Evolutionary conservation across 64 coral and sea anemone genomes (phyloP), one percentile per base, ranked within the genome.

Genomic region (Dendronephthya gigantea): DNA sequence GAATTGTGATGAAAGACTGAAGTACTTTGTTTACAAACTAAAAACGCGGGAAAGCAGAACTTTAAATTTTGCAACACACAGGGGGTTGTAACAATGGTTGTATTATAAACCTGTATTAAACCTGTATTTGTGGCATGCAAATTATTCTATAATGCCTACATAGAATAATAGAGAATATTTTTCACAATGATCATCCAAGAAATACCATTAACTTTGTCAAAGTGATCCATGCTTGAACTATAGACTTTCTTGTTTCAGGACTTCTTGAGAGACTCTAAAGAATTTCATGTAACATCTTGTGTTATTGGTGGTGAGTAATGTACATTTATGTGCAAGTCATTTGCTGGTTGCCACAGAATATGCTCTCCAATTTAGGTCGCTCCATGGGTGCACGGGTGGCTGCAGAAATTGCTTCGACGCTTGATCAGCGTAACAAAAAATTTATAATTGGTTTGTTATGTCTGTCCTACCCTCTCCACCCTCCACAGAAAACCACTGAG

Each of bases 381-480:
- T 98, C 95, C 22, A 98, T 98, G 92, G 95, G 95, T 33, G 95
- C 92, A 39, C 56, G 95, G 79, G 95, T 98, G 85, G 95, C 95
- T 31, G 95, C 90, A 28, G 95, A 98, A 83, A 82, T 98, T 25
- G 95, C 92, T 8, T 93, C 95, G 29, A 85, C 88, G 12, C 72
- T 79, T 79, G 89, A 90, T 48, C 82, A 83, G 37, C 86, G 91
- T 31, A 93, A 92, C 28, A 91, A 88, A 48, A 68, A 90, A 19
- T 93, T 98, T 74, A 86, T 98, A 28, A 91, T 91, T 93, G 95
- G 95, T 15, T 90, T 98, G 34, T 92, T 91, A 13, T 98, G 95
- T 87, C 38, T 98, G 22, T 98, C 92, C 7, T 98, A 98, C 68
- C 95, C 95, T 40, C 92, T 98, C 25, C 95, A 98, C 38, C 92